Evolutionary conservation across 2,113 vertebrate species (phyloP).

Genomic region (Phylloscopus trochilus): DNA sequence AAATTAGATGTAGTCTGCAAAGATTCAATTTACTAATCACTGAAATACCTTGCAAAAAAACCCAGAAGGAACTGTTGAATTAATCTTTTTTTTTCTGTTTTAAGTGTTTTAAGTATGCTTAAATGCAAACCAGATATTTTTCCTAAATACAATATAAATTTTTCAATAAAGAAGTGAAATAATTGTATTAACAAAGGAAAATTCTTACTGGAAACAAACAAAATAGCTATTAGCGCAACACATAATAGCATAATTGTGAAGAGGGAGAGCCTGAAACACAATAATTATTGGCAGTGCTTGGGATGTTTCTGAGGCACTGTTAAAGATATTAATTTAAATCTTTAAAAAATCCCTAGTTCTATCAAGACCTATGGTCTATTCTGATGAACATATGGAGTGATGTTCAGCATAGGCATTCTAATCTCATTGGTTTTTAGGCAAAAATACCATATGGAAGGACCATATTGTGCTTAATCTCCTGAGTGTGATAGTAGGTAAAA

Average conservation of each 20-base stretch:
- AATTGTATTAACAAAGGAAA: not conserved
- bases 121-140: not conserved
- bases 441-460: constrained; percentile 67
- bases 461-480: constrained; percentile 68
- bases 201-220: not conserved
- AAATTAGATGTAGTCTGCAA: not conserved
- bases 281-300: not conserved
- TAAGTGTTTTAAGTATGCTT: not conserved
- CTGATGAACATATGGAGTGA: constrained; percentile 43
- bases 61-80: not conserved
- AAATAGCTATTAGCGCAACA: not conserved
- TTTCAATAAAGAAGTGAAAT: not conserved
- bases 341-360: not conserved
- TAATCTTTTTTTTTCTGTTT: not conserved
- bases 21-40: not conserved
- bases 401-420: constrained; percentile 51
- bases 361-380: constrained; percentile 19
- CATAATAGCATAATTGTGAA: not conserved
- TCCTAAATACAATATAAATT: not conserved
- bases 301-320: not conserved
- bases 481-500: constrained; percentile 65
- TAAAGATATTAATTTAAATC: constrained; percentile 45
- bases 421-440: constrained; percentile 58
- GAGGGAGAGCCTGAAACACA: not conserved
- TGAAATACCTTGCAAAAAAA: not conserved